Conservation (phyloP, 2,888 invertebrate genomes). For the Galeopsomyia nigrocyanea region DNA sequence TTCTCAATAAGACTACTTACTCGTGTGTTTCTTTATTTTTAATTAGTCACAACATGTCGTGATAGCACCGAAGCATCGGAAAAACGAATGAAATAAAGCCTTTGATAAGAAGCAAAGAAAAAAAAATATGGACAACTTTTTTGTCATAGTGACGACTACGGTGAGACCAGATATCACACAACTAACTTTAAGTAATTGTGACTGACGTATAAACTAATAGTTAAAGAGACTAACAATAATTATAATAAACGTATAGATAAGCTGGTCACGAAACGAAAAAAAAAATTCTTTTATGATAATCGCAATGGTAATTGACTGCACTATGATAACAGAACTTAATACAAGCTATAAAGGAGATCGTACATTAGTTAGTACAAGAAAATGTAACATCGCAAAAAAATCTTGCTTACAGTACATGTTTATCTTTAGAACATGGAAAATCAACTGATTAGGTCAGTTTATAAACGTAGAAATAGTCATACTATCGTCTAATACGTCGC, state of each 20-base stretch:
- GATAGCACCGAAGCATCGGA: slow-evolving; percentile 47
- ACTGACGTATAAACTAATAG: slow-evolving; percentile 45
- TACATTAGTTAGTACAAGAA: slow-evolving; percentile 43
- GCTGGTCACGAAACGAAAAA: slow-evolving; percentile 46
- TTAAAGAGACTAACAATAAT: slow-evolving; percentile 44
- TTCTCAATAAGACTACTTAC: neutral
- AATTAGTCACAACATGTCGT: slow-evolving; percentile 35
- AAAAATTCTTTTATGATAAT: slow-evolving; percentile 28
- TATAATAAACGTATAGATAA: slow-evolving; percentile 43
- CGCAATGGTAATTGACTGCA: slow-evolving; percentile 41
- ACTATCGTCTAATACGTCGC: slow-evolving; percentile 1
- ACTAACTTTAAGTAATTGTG: slow-evolving; percentile 47
- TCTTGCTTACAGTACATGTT: slow-evolving; percentile 25
- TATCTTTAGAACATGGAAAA: slow-evolving; percentile 31
- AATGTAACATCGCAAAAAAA: slow-evolving; percentile 42
- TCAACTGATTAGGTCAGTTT: slow-evolving; percentile 25
- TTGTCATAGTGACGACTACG: slow-evolving; percentile 45
- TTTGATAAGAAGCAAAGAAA: slow-evolving; percentile 42
- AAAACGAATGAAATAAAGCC: slow-evolving; percentile 48
- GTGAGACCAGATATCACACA: slow-evolving; percentile 50
- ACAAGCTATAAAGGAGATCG: slow-evolving; percentile 44
- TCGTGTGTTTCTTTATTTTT: neutral
- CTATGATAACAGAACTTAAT: slow-evolving; percentile 38
- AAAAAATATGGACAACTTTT: slow-evolving; percentile 45
- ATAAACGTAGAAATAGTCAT: slow-evolving; percentile 33